Percentiles rank a stretch among this genome's conserved stretches.
Conservation (phyloP, 2,888 invertebrate genomes). For the Drosophila incognita region DNA sequence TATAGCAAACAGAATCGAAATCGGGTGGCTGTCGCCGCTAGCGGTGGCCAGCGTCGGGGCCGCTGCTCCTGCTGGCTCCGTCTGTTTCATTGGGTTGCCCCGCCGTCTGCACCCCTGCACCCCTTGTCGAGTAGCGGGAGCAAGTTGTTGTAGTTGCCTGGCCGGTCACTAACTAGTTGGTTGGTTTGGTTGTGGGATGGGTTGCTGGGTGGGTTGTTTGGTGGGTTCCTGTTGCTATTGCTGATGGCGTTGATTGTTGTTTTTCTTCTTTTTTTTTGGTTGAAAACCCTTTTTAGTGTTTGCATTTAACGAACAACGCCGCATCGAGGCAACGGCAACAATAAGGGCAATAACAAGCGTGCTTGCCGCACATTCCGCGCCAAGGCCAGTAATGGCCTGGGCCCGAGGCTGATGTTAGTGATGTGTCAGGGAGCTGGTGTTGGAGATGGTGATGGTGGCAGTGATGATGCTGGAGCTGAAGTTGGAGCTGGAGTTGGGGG, state of each 20-base stretch:
- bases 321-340: conserved; percentile 61
- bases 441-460: conserved; percentile 4
- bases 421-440: conserved; percentile 27
- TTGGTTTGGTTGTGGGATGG: conserved; percentile 26
- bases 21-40: conserved; percentile 65
- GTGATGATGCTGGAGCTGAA: conserved; percentile 8
- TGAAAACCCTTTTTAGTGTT: conserved; percentile 75
- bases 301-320: conserved; percentile 77
- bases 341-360: conserved; percentile 66
- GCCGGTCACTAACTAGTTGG: conserved; percentile 51
- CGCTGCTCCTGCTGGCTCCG: conserved; percentile 26
- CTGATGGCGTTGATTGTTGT: conserved; percentile 43
- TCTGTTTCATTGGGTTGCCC: conserved; percentile 24
- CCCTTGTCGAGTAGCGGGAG: conserved; percentile 29
- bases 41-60: conserved; percentile 30
- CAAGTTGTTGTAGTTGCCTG: conserved; percentile 33
- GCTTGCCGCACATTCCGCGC: conserved; percentile 60
- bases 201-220: conserved; percentile 25
- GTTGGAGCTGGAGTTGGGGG: conserved; percentile 1
- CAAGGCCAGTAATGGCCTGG: conserved; percentile 49
- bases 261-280: conserved; percentile 31
- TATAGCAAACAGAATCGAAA: conserved; percentile 72
- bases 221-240: conserved; percentile 37
- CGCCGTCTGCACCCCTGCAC: conserved; percentile 6
- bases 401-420: conserved; percentile 31